Evolutionary conservation across 2,888 invertebrate species (phyloP).

Genomic region (Lottia gigantea): DNA sequence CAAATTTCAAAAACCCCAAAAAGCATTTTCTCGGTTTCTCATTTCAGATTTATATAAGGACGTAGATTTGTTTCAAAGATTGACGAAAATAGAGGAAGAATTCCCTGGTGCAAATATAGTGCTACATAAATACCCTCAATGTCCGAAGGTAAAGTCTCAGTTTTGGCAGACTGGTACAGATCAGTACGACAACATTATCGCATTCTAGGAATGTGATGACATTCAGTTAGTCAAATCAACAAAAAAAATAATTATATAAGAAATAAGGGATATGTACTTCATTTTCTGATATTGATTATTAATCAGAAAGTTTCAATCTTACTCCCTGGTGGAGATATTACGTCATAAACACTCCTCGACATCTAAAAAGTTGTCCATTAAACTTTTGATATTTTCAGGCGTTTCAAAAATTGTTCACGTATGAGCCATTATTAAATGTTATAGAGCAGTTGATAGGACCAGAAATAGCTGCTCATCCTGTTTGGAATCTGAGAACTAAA

Average conservation of each 20-base stretch:
- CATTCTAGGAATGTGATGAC: too few species aligned
- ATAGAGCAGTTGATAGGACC: constrained; percentile 63
- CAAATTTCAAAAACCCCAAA: too few species aligned
- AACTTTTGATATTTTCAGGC: constrained; percentile 36
- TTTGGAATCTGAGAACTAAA: constrained; percentile 66
- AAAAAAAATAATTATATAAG: too few species aligned
- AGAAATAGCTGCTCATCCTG: constrained; percentile 61
- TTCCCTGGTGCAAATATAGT: constrained; percentile 47
- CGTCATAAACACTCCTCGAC: too few species aligned
- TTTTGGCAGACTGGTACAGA: neutral
- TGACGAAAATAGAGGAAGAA: constrained; percentile 42
- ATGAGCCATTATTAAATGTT: constrained; percentile 58
- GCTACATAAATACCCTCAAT: constrained; percentile 34
- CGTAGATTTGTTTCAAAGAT: constrained; percentile 37
- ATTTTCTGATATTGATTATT: too few species aligned
- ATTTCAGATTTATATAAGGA: constrained; percentile 37
- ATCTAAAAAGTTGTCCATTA: too few species aligned
- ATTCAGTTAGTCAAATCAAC: too few species aligned
- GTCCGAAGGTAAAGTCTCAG: constrained; percentile 28
- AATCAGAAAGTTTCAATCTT: too few species aligned
- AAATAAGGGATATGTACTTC: neutral
- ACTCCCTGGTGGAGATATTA: too few species aligned
- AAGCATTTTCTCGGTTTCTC: too few species aligned
- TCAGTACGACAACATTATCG: neutral
- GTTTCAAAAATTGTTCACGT: constrained; percentile 56